Base-by-base conservation (phyloP, 2,888 invertebrate species). In the Archips crataeganus region DNA sequence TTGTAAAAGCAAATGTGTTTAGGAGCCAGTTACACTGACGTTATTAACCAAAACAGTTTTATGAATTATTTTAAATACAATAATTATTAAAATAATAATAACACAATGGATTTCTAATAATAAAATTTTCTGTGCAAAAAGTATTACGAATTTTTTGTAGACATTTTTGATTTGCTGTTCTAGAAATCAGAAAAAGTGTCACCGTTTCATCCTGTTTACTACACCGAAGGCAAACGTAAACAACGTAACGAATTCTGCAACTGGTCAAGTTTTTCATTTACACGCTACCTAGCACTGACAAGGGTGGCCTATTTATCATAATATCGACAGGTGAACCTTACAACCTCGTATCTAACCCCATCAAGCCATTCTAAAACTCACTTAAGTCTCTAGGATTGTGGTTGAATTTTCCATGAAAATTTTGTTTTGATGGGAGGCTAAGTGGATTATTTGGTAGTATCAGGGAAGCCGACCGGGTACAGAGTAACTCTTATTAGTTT, bases 281-380 rank as follows among this genome's bases (percentile, higher is more conserved):
- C 75, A 77, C 79, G 77, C 75, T 75, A 75, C 70, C 75, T 65
- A 61, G 42, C 45, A 51, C 81, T 91, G 93, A 93, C 91, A 82
- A 90, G 93, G 93, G 93, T 93, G 64, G 34, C 80, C 89, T 88
- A 90, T 93, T 92, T 92, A 93, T 93, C 92, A 93, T 92, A 93
- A 90, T 90, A 92, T 73, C 63, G 57, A 73, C 73, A 59, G 9
- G 13, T 49, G 49, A 5, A 36, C 59, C 10, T 42, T 8, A 3
- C 47, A 69, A 59, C 2, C 32, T 63, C 68, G 9, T 64, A 73
- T 69, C 42, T 15, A 10, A 9, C 49, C 23, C 2, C 34, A 5
- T 13, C 6, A 32, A 8, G 8, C 10, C 88, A 85, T 81, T 9
- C 36, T 9, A 59, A 73, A 8, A 42, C 13, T 2, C n/a, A 13